Base-by-base conservation (phyloP, 2,888 invertebrate genomes). In the Drosophila kokeensis region DNA sequence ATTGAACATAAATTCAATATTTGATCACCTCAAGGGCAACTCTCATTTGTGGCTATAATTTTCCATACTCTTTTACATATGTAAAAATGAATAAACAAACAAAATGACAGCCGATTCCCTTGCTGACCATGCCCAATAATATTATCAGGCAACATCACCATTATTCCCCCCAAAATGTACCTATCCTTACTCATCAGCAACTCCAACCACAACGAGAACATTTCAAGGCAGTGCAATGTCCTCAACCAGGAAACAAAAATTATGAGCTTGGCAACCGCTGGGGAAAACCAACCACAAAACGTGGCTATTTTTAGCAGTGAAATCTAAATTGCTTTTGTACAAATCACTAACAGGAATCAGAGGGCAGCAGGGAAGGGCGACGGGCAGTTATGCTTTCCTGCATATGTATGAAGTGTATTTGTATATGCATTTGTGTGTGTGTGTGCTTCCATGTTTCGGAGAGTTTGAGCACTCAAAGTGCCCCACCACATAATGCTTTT, bases 181-280 rank as follows among this genome's bases (percentile, higher is more conserved):
- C 45, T 27, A 40, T 27, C 29, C 52, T 52, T 36, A 36, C 42
- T 45, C 42, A 58, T 38, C 36, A 48, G 21, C 42, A 21, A 36
- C 54, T 61, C 24, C 18, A 24, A 32, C 38, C 32, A 18, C n/a
- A 30, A 21, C 42, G 66, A 69, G 59, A 70, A 69, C 58, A 49
- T 81, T 81, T 87, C 73, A 90, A 87, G 88, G 85, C 77, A 90
- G 86, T 87, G 86, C 90, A 87, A 90, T 87, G 87, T 87, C 89
- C 90, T 87, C 81, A 75, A 67, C 64, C 79, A 70, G 82, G 69
- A 79, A 82, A 62, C 66, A 64, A 45, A 48, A 27, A 32, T 53
- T 42, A 53, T 32, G 50, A 76, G 70, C 82, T 64, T 87, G 82
- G 82, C 82, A 82, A 87, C 85, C 70, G 55, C 0, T 45, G 62